These are phyloP conservation scores for Cylloceria caligata DNA, from an alignment of 2,888 invertebrate genomes.

Conservation along the genomic window DNA sequence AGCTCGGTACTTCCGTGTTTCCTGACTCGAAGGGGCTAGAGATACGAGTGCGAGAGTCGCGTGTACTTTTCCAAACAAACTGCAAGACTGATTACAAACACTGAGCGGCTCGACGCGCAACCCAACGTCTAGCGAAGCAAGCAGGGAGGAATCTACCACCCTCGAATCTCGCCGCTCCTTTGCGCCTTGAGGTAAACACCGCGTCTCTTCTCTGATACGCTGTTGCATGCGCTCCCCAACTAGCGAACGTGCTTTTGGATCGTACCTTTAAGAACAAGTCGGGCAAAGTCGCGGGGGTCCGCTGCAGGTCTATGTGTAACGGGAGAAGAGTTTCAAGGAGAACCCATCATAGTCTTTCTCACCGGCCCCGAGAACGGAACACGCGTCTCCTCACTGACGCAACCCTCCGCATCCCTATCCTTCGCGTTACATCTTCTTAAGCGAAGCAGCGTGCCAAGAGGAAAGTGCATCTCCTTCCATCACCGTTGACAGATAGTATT, in stretches of 20 bases:
- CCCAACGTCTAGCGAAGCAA: constrained; percentile 1
- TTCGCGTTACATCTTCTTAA: neutral
- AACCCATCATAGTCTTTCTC: constrained; percentile 38
- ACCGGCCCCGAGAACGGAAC: constrained; percentile 23
- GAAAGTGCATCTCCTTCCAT: constrained; percentile 22
- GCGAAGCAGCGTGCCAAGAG: neutral
- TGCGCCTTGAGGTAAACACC: constrained; percentile 10
- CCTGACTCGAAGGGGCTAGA: constrained; percentile 28
- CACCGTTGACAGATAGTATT: constrained; percentile 34
- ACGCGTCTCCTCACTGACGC: constrained; percentile 13
- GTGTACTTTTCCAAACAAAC: constrained; percentile 73
- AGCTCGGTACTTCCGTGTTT: constrained; percentile 27
- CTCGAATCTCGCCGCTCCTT: constrained; percentile 13
- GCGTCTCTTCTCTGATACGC: constrained; percentile 46
- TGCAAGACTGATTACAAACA: constrained; percentile 76
- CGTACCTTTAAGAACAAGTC: constrained; percentile 63
- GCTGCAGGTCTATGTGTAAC: constrained; percentile 9
- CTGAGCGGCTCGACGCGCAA: constrained; percentile 60
- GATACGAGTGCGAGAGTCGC: constrained; percentile 44
- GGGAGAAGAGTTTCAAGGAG: constrained; percentile 11
- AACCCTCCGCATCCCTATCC: neutral
- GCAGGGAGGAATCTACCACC: constrained; percentile 41
- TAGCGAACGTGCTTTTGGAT: constrained; percentile 71
- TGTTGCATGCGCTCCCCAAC: constrained; percentile 44
- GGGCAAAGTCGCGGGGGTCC: constrained; percentile 40